These are phyloP conservation scores for Ptychochromis oligacanthus DNA, from an alignment of 2,113 vertebrate genomes.

Conservation along the genomic window DNA sequence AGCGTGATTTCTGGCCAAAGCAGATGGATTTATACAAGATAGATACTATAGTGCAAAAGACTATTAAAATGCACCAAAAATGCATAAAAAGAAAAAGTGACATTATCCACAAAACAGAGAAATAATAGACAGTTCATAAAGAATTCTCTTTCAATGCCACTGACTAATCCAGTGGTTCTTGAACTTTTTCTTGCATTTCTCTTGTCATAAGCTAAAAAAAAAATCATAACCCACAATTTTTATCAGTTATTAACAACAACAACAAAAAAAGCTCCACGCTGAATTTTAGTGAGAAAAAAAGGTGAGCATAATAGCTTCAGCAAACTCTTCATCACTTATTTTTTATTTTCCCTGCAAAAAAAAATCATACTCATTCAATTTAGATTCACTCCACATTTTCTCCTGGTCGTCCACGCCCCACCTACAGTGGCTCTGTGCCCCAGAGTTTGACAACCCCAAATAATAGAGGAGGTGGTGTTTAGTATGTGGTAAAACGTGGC, in stretches of 20 bases:
- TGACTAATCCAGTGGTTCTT: neutral
- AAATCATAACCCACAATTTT: neutral
- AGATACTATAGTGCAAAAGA: neutral
- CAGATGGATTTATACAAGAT: neutral
- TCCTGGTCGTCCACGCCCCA: neutral
- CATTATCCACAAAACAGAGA: neutral
- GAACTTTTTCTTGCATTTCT: neutral
- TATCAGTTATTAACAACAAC: neutral
- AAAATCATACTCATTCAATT: too few species aligned
- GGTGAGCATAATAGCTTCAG: neutral
- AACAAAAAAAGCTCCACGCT: neutral
- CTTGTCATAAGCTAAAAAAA: neutral
- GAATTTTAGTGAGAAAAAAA: neutral
- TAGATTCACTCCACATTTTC: too few species aligned
- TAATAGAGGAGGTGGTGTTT: neutral
- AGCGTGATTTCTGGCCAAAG: too few species aligned
- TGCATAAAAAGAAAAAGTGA: too few species aligned
- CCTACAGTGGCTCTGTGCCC: neutral
- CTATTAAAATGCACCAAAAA: too few species aligned
- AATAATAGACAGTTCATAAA: neutral
- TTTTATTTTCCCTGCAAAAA: neutral
- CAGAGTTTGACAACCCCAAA: neutral
- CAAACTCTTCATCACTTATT: neutral
- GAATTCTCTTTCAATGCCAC: neutral
- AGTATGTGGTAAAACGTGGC: slow-evolving; percentile 24